A percentile compares a stretch with the other conserved stretches of the same genome.
phyloP scores from a whole-genome alignment of 1,140 invertebrate species.

The Euwallacea similis region DNA sequence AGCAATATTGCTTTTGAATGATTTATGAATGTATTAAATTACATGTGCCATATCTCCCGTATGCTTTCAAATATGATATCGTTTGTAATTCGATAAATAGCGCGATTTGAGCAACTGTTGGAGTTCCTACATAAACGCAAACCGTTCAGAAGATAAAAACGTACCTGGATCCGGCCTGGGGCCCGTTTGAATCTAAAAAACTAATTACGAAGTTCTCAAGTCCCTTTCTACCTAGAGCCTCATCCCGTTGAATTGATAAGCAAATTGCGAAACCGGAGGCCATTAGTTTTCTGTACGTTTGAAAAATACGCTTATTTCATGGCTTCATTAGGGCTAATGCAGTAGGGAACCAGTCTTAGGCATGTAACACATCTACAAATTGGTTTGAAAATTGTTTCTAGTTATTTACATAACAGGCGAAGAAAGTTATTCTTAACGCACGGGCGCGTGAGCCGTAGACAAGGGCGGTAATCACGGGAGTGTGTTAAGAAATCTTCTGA shows the following conservation, averaged over 20 bases:
- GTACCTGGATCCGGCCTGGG: conserved; percentile 7
- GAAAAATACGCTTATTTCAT: background rate
- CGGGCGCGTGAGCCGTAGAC: too few species aligned
- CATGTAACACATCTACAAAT: background rate
- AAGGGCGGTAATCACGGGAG: too few species aligned
- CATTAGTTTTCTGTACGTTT: background rate
- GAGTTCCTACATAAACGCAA: too few species aligned
- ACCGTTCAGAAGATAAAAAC: background rate
- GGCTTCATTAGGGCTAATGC: conserved; percentile 12
- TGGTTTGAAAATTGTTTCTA: background rate
- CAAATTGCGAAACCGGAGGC: conserved; percentile 15
- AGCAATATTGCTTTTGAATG: background rate
- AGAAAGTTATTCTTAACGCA: background rate
- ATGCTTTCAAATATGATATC: conserved; percentile 10
- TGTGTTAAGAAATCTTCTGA: too few species aligned
- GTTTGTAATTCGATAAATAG: background rate
- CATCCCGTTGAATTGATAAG: conserved; percentile 21
- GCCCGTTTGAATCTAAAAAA: conserved; percentile 12
- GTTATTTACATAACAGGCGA: background rate
- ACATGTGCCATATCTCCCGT: conserved; percentile 9
- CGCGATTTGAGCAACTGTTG: too few species aligned
- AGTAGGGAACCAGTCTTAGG: background rate
- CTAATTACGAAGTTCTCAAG: conserved; percentile 22
- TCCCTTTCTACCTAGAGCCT: conserved; percentile 20
- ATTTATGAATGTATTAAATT: conserved; percentile 9